Conservation (phyloP, 1,140 invertebrate species). For the Camponotus pennsylvanicus region DNA sequence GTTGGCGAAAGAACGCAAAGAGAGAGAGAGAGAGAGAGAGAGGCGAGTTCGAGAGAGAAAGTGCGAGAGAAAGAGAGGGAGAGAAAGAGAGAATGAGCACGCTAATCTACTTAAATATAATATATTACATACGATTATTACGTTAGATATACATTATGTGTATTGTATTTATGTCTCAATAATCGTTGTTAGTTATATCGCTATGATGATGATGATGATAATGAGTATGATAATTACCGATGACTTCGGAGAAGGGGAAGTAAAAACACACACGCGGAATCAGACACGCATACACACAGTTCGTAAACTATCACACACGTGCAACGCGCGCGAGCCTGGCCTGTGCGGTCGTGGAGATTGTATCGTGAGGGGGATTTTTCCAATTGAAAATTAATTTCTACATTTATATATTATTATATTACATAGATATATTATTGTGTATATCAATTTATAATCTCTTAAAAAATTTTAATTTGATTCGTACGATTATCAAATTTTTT, state of each 20-base stretch:
- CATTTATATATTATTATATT: background rate
- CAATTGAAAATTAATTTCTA: background rate
- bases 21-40: conserved; percentile 9
- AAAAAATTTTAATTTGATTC: no score
- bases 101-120: conserved; percentile 83
- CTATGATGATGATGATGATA: conserved; percentile 75
- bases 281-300: conserved; percentile 35
- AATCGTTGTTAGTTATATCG: conserved; percentile 85
- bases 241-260: conserved; percentile 34
- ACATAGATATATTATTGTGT: no score
- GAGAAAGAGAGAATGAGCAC: conserved; percentile 69
- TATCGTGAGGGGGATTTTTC: background rate
- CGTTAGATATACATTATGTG: conserved; percentile 83
- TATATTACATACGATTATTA: conserved; percentile 82
- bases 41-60: conserved; percentile 1
- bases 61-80: background rate
- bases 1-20: background rate
- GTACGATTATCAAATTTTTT: no score
- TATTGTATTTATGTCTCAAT: conserved; percentile 84
- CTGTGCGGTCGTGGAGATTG: conserved; percentile 5
- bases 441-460: background rate
- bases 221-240: conserved; percentile 62
- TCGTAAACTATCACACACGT: conserved; percentile 8
- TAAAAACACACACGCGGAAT: conserved; percentile 13
- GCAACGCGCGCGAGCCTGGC: background rate